Evolutionary conservation across 2,888 invertebrate genomes (phyloP).

Genomic region (Orgyia antiqua): DNA sequence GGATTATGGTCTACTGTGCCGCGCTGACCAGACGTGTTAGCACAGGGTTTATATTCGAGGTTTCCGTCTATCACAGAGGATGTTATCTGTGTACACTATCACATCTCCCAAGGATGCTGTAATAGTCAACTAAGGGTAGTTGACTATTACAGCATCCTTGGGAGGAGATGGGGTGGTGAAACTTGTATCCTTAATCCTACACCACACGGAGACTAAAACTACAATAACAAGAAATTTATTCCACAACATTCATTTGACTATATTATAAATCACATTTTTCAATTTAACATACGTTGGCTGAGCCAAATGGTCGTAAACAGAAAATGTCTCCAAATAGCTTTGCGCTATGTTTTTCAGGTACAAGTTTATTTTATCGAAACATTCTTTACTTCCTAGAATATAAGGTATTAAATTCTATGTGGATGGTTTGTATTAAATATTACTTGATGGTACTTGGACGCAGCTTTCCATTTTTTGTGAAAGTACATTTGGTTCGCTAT

Average conservation of each 20-base stretch:
- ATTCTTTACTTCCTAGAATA: background rate
- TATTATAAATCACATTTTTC: slow-evolving; percentile 20
- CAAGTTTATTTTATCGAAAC: slow-evolving; percentile 6
- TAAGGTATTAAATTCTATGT: background rate
- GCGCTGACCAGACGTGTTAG: too few species aligned
- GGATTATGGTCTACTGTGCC: too few species aligned
- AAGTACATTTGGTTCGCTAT: slow-evolving; percentile 12
- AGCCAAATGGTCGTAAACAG: slow-evolving; percentile 14
- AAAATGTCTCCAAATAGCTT: slow-evolving; percentile 14
- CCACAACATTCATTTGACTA: background rate
- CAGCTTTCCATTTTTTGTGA: slow-evolving; percentile 20
- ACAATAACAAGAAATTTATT: too few species aligned
- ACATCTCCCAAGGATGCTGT: too few species aligned
- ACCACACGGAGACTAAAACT: too few species aligned
- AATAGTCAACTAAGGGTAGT: too few species aligned
- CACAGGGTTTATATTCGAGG: too few species aligned
- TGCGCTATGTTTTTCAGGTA: slow-evolving; percentile 13
- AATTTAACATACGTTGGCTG: slow-evolving; percentile 14
- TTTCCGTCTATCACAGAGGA: too few species aligned
- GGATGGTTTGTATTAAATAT: slow-evolving; percentile 13
- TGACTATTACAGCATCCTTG: too few species aligned
- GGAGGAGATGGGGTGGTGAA: too few species aligned
- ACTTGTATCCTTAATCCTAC: too few species aligned
- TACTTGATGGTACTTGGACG: slow-evolving; percentile 11
- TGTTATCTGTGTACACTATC: too few species aligned